phyloP scores from a whole-genome alignment of 92 coral and sea anemone genomes.

The Epizoanthus rinbou region DNA sequence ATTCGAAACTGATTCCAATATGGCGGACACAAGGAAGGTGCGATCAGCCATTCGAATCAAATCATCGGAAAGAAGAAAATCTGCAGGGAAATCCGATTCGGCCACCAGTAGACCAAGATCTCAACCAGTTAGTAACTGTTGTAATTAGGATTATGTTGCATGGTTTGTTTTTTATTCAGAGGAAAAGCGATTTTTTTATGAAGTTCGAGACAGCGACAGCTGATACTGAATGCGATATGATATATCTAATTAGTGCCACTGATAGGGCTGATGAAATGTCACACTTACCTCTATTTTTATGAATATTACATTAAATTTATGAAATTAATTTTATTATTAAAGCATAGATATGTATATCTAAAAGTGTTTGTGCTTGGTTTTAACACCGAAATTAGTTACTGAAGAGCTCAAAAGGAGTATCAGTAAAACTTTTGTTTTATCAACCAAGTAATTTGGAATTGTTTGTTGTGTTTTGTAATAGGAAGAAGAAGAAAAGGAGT shows the following conservation, averaged over 20 bases:
- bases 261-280: too few relatives aligned
- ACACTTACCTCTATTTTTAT: too few relatives aligned
- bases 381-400: too few relatives aligned
- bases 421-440: neutral
- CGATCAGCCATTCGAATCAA: conserved; percentile 87
- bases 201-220: neutral
- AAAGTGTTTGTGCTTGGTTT: too few relatives aligned
- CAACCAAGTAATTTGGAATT: neutral
- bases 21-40: conserved; percentile 85
- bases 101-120: conserved; percentile 43
- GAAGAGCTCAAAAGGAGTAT: neutral
- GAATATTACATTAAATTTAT: too few relatives aligned
- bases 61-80: conserved; percentile 77
- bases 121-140: conserved; percentile 56
- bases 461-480: conserved; percentile 16
- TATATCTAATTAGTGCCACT: too few relatives aligned
- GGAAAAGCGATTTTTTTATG: neutral
- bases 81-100: conserved; percentile 65
- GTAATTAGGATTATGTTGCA: neutral
- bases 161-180: neutral
- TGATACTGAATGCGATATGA: too few relatives aligned
- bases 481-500: conserved; percentile 79
- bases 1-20: conserved; percentile 45
- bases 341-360: too few relatives aligned
- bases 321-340: too few relatives aligned